phyloP scores from a whole-genome alignment of 2,888 invertebrate genomes.

The Chaetogeoica ovagalla region DNA sequence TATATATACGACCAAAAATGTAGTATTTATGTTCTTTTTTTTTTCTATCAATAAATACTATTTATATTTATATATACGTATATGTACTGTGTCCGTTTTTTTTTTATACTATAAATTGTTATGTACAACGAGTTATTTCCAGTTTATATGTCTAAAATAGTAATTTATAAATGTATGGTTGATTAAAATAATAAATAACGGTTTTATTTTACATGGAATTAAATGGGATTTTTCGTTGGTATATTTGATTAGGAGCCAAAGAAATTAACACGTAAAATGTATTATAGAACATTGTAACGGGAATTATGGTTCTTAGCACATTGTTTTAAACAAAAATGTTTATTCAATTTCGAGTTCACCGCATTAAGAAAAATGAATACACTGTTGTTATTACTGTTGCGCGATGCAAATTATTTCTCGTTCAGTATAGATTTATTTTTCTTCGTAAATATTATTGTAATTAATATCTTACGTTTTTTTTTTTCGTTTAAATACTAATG shows the following conservation, averaged over 20 bases:
- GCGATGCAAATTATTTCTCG: too few relatives aligned
- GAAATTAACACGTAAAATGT: neutral
- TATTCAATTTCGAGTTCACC: too few relatives aligned
- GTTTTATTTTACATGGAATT: neutral
- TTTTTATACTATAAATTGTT: neutral
- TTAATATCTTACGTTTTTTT: too few relatives aligned
- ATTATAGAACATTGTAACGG: neutral
- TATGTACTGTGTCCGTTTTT: too few relatives aligned
- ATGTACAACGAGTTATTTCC: neutral
- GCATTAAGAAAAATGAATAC: too few relatives aligned
- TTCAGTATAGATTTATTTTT: too few relatives aligned
- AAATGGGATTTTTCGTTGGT: neutral
- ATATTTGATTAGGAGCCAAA: conserved; percentile 22
- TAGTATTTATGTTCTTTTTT: conserved; percentile 18
- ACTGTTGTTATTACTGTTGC: too few relatives aligned
- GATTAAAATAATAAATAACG: neutral
- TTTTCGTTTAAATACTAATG: too few relatives aligned
- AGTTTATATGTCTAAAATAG: neutral
- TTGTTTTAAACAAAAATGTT: too few relatives aligned
- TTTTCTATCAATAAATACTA: neutral
- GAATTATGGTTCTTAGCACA: too few relatives aligned
- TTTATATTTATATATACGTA: neutral
- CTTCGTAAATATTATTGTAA: too few relatives aligned
- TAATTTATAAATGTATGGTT: neutral
- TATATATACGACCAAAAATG: neutral